Evolutionary conservation across 2,888 invertebrate species (phyloP).

Genomic region (Thereva nobilitata): DNA sequence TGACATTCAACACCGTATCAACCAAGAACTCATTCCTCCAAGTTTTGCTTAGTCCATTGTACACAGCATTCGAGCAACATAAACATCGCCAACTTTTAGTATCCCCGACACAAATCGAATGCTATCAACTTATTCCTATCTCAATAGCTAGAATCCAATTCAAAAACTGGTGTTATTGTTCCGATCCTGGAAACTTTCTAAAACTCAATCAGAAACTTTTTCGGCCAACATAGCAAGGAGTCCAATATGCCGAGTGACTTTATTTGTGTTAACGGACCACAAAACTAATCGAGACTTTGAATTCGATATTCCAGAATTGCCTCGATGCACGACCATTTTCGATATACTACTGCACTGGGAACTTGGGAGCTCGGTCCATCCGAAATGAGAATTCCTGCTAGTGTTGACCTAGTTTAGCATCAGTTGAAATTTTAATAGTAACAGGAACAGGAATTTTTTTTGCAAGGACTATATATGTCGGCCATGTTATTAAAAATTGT

Average conservation of each 20-base stretch:
- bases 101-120: slow-evolving; percentile 7
- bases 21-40: too few relatives aligned
- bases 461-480: too few relatives aligned
- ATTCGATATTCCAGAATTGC: slow-evolving; percentile 12
- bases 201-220: slow-evolving; percentile 32
- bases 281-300: slow-evolving; percentile 27
- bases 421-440: too few relatives aligned
- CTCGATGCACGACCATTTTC: neutral
- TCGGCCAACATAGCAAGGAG: neutral
- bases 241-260: slow-evolving; percentile 8
- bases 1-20: too few relatives aligned
- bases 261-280: slow-evolving; percentile 28
- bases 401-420: too few relatives aligned
- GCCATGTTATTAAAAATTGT: too few relatives aligned
- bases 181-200: slow-evolving; percentile 22
- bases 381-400: too few relatives aligned
- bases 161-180: slow-evolving; percentile 24
- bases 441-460: too few relatives aligned
- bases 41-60: too few relatives aligned
- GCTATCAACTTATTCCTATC: slow-evolving; percentile 17
- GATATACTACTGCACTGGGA: neutral
- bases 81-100: too few relatives aligned
- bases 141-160: slow-evolving; percentile 17
- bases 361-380: too few relatives aligned
- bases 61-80: too few relatives aligned